Conservation (phyloP, 2,888 invertebrate species). For the Atherix ibis region DNA sequence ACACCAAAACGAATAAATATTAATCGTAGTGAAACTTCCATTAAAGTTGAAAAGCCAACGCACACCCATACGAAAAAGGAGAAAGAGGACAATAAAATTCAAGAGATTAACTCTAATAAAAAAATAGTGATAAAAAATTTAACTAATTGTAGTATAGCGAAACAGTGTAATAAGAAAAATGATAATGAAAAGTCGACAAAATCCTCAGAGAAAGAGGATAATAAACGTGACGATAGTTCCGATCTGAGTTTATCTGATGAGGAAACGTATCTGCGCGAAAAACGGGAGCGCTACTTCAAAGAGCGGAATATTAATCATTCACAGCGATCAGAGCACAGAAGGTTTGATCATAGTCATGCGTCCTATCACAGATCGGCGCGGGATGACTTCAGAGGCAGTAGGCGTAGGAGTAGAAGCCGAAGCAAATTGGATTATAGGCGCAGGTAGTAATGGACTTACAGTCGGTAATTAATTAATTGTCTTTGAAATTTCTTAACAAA, state of each 20-base stretch:
- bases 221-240: constrained; percentile 15
- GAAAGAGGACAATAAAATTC: too few species aligned
- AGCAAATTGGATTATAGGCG: constrained; percentile 12
- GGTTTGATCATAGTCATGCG: constrained; percentile 7
- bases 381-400: constrained; percentile 9
- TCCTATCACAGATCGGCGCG: constrained; percentile 2
- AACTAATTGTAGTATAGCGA: constrained; percentile 3
- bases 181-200: constrained; percentile 1
- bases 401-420: constrained; percentile 15
- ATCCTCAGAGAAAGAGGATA: constrained; percentile 4
- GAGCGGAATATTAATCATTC: constrained; percentile 4
- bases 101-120: too few species aligned
- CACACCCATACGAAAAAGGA: neutral
- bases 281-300: constrained; percentile 7
- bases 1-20: too few species aligned
- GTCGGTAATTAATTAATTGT: too few species aligned
- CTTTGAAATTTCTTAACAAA: too few species aligned
- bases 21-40: constrained; percentile 14
- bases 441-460: constrained; percentile 5
- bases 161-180: constrained; percentile 6
- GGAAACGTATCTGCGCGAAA: constrained; percentile 23
- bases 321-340: too few species aligned
- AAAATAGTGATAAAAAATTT: constrained; percentile 12
- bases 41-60: constrained; percentile 15
- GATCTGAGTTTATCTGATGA: constrained; percentile 30